Conservation (phyloP, 1,140 invertebrate species). For the Drosophila navojoa region DNA sequence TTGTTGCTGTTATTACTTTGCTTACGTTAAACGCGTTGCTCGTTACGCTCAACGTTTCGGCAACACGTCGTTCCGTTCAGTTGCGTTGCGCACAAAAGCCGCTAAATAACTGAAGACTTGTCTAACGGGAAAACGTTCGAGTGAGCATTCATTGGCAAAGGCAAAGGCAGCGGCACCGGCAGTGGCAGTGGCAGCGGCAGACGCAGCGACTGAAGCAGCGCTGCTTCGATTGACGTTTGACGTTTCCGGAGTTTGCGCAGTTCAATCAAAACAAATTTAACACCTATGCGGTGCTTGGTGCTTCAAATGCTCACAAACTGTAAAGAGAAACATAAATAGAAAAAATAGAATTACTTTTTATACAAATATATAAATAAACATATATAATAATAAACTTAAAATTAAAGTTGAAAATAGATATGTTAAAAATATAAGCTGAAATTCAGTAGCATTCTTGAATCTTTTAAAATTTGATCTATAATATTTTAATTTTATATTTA, state of each 20-base stretch:
- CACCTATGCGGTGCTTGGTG: slow-evolving; percentile 38
- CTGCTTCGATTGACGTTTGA: slow-evolving; percentile 45
- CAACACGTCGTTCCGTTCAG: slow-evolving; percentile 12
- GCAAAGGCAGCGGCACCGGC: background rate
- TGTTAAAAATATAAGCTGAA: too few relatives aligned
- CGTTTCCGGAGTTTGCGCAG: slow-evolving; percentile 64
- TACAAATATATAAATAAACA: too few relatives aligned
- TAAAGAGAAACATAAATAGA: slow-evolving; percentile 26
- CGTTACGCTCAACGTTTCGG: slow-evolving; percentile 5
- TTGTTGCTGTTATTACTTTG: slow-evolving; percentile 27
- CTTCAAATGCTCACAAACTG: slow-evolving; percentile 1
- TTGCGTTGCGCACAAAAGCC: slow-evolving; percentile 59
- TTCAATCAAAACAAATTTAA: slow-evolving; percentile 75
- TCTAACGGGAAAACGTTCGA: slow-evolving; percentile 19
- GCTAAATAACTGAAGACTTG: slow-evolving; percentile 58
- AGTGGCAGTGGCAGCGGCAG: slow-evolving; percentile 9
- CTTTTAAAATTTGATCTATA: too few relatives aligned
- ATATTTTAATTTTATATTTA: too few relatives aligned
- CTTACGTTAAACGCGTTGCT: slow-evolving; percentile 38
- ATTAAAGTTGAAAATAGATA: too few relatives aligned
- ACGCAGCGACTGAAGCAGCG: slow-evolving; percentile 38
- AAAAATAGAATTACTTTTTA: slow-evolving; percentile 1
- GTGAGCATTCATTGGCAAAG: background rate
- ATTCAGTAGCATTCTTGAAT: too few relatives aligned
- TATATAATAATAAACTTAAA: too few relatives aligned